phyloP scores from a whole-genome alignment of 2,888 invertebrate genomes.

The Boloria selene region DNA sequence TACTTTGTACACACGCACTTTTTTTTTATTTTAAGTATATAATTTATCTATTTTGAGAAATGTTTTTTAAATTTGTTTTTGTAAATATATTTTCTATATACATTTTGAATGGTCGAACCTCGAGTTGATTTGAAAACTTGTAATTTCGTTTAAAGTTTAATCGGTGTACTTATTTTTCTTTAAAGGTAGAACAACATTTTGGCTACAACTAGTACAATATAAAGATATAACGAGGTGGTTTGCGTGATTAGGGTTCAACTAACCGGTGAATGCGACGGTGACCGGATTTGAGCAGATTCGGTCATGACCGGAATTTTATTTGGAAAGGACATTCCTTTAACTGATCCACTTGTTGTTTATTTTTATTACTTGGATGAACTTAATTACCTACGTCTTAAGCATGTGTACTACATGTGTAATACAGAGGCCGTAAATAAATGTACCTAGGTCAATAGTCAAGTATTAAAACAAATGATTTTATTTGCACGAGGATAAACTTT shows the following conservation, averaged over 20 bases:
- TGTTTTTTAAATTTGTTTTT: no score
- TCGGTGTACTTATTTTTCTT: background rate
- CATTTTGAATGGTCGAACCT: no score
- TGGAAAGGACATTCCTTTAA: background rate
- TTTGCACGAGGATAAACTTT: no score
- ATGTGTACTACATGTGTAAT: background rate
- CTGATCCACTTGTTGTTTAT: conserved; percentile 7
- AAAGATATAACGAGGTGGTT: conserved; percentile 9
- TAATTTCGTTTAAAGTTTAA: background rate
- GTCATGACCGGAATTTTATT: conserved; percentile 7
- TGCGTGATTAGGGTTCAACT: conserved; percentile 5
- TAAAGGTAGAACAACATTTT: conserved; percentile 9
- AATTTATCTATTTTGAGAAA: no score
- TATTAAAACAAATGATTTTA: no score
- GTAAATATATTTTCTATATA: no score
- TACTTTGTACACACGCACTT: no score
- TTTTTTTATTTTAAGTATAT: no score
- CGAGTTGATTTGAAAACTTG: background rate
- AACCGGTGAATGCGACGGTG: conserved; percentile 4
- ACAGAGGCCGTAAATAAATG: no score
- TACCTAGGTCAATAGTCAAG: no score
- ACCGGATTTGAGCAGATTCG: conserved; percentile 12
- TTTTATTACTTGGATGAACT: background rate
- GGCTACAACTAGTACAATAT: background rate
- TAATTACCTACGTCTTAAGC: background rate